These are phyloP conservation scores for Malaclemys terrapin DNA, from an alignment of 2,113 vertebrate genomes.

Conservation along the genomic window DNA sequence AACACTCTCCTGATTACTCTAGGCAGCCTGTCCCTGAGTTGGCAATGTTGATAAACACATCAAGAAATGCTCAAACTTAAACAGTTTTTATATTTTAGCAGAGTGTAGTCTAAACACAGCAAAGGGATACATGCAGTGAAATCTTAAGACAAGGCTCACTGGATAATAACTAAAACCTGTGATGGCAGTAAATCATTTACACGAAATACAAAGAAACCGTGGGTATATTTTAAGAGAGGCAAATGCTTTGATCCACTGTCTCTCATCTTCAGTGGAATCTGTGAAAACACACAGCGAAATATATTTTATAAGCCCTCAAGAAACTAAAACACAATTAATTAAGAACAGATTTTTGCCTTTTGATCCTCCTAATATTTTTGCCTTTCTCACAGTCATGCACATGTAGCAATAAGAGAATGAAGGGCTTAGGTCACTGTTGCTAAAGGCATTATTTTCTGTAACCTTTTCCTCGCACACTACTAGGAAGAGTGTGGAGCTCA, in stretches of 20 bases:
- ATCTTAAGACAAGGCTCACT: not conserved
- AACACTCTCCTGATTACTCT: not conserved
- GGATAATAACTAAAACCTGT: constrained; percentile 38
- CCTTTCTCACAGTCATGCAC: constrained; percentile 20
- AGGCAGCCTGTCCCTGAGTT: not conserved
- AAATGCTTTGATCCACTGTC: constrained; percentile 36
- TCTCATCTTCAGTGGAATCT: constrained; percentile 40
- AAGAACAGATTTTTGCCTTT: constrained; percentile 60
- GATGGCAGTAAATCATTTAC: constrained; percentile 18
- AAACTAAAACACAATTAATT: constrained; percentile 65
- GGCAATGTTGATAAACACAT: not conserved
- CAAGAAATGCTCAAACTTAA: rapidly evolving
- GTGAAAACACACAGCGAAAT: constrained; percentile 31
- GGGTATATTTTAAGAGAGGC: constrained; percentile 26
- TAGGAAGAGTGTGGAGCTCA: constrained; percentile 26
- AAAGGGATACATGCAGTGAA: not conserved
- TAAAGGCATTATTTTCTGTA: constrained; percentile 52
- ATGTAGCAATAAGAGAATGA: constrained; percentile 4
- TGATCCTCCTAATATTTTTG: constrained; percentile 52
- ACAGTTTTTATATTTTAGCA: rapidly evolving
- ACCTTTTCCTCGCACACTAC: not conserved
- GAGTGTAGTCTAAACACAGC: not conserved
- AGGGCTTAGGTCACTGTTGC: constrained; percentile 40
- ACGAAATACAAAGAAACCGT: constrained; percentile 51
- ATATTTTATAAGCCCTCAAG: constrained; percentile 1